Evolutionary conservation across 2,113 vertebrate species (phyloP), one percentile per base, ranked within the genome.

Genomic region (Machaerirhynchus nigripectus): DNA sequence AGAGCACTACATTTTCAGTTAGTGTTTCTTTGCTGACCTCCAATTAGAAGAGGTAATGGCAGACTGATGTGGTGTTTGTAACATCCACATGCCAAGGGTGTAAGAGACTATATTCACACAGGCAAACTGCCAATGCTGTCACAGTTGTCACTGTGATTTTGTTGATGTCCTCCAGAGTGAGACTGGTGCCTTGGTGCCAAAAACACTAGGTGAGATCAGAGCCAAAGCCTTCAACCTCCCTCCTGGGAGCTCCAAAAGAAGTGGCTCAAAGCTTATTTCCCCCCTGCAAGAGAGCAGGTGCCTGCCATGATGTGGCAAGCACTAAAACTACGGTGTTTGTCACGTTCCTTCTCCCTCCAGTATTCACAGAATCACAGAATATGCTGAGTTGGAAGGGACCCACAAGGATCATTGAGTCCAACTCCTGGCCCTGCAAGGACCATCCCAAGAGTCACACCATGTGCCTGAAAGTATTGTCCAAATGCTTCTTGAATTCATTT

Each of bases 111-210:
- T 69, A 53, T 47, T 84, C 47, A 71, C 52, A 69, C 1, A 23
- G 71, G 64, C 85, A 77, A 42, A 57, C 16, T 4, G 60, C 84
- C 85, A 96, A 0, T 15, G 33, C 33, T 60, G 88, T 50, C 76
- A 85, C 61, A 46, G 55, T 22, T 95, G 84, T 89, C 92, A 85
- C 77, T 78, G 50, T 42, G 78, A 90, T 87, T 78, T 84, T 90
- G 52, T 9, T 93, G 63, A 82, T 59, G 44, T 68, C 59, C 53
- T 94, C 92, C 77, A 89, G 75, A 91, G 35, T 4, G n/a, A 70
- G 80, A 67, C 47, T 63, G 61, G n/a, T 55, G 59, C 39, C 50
- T 73, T 60, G 47, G 24, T 57, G 50, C 75, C 87, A 91, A 90
- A 90, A 93, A 31, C 11, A 19, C 39, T 53, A 55, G 61, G 28